phyloP scores from a whole-genome alignment of 2,797 vertebrate genomes.

The Octomys mimax region DNA sequence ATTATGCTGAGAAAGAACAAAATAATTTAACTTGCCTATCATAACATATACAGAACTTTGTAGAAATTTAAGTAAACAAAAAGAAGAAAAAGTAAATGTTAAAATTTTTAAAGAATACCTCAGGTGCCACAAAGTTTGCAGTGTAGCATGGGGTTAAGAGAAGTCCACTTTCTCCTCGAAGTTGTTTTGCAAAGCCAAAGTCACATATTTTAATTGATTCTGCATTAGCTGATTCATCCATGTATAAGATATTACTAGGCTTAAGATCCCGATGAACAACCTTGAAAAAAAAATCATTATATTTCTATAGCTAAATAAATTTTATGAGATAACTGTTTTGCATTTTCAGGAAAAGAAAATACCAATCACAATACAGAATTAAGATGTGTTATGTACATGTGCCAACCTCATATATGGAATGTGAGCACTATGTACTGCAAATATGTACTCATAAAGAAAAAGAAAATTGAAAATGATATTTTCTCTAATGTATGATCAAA shows the following conservation, averaged over 20 bases:
- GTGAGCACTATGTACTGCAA: background rate
- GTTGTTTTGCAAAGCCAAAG: conserved; percentile 98
- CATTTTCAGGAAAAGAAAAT: conserved; percentile 31
- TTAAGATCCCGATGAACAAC: conserved; percentile 99
- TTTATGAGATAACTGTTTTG: conserved; percentile 7
- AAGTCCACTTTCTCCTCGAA: conserved; percentile 96
- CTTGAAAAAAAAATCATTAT: conserved; percentile 84
- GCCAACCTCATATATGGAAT: background rate
- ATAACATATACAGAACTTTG: background rate
- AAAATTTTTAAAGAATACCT: conserved; percentile 90
- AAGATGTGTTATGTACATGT: background rate
- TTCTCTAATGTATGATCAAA: background rate
- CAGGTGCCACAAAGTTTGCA: conserved; percentile 98
- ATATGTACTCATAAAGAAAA: background rate
- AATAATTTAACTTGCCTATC: conserved; percentile 42
- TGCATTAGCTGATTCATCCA: conserved; percentile 97
- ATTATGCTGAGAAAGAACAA: conserved; percentile 5
- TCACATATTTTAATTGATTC: conserved; percentile 99
- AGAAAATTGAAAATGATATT: conserved; percentile 23
- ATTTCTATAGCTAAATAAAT: conserved; percentile 34
- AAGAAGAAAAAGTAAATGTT: conserved; percentile 50
- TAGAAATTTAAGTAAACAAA: conserved; percentile 59
- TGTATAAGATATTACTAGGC: conserved; percentile 99
- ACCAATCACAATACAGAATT: background rate
- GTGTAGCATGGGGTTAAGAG: conserved; percentile 98